Evolutionary conservation across 1,140 invertebrate genomes (phyloP), one percentile per base, ranked within the genome.

Genomic region (Drosophila ohnishii): DNA sequence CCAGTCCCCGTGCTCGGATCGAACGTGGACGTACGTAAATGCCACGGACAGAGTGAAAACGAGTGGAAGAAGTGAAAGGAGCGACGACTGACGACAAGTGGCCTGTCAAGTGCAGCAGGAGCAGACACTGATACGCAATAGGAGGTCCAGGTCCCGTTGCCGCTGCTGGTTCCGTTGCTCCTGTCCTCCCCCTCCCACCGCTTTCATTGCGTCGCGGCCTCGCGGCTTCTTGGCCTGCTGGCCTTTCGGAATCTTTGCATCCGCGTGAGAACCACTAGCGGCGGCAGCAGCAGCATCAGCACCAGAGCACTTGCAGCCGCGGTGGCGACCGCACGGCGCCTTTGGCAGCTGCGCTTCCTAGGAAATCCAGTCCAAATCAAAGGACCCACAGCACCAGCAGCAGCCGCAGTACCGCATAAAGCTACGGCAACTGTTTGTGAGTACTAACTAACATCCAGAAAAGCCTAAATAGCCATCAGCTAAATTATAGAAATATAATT

Each of bases 21-120:
- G 51, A 22, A 37, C 57, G 40, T 9, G 44, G 64, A 66, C 44
- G 25, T 40, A 50, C 61, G 44, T 67, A 51, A 47, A 67, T 67
- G 45, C 35, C 64, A 50, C 64, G 22, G 61, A 14, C 45, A 50
- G 34, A 44, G 28, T 32, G 45, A 32, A 5, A 11, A 10, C 32
- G 13, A 19, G 19, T 22, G 48, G 37, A 45, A 11, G 22, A 28
- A 3, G 30, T 1, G 19, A 35, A 35, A 14, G 44, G 10, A 65
- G 35, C 61, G 6, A 35, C 60, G n/a, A 50, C 48, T 53, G 62
- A 65, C 61, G 61, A 61, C 61, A 64, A 55, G 51, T 37, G 66
- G 35, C 47, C 66, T 71, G 67, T 58, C 67, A 71, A 37, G 50
- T 70, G 65, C 67, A 71, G 64, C 66, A 70, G 40, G 63, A 67